Base-by-base conservation (phyloP, 2,797 vertebrate species). In the Babyrousa celebensis region DNA sequence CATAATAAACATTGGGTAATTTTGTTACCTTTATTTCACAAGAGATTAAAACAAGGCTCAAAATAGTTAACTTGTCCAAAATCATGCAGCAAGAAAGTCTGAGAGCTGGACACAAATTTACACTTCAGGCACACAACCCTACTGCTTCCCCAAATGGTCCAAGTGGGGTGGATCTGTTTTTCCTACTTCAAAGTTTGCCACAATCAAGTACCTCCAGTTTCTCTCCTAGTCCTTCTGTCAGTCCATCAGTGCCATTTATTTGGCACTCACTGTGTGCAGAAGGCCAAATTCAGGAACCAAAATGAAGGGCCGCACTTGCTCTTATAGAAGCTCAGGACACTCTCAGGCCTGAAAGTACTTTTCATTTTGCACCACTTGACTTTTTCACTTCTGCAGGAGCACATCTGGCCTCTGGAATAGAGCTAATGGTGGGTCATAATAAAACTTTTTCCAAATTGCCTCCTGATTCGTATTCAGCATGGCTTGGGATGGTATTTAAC, bases 381-480 rank as follows among this genome's bases (percentile, higher is more conserved):
- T 90, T 78, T 79, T 85, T 83, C 36, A 62, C n/a, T 71, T 79
- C 93, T 74, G 84, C 23, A 63, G 29, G 12, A 82, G 32, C 29
- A 96, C 70, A 88, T 68, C 54, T 71, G 93, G 70, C 54, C 54
- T 83, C 88, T 70, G 21, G 63, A 91, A 54, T 11, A 65, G 54
- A 93, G 21, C 58, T 93, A 72, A 82, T 48, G 77, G 9, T 62
- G 20, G 20, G 25, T 95, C 88, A 80, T 58, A 95, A 80, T 15
- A 87, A 71, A 84, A 56, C 18, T n/a, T 91, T 96, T 91, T 86
- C 72, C 72, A 95, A 95, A 95, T 60, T 10, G 36, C 56, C 78
- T 91, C 52, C 62, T 93, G 68, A 77, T 52, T 67, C 62, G 12
- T 71, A 91, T 82, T 86, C 83, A 43, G 10, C 9, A 56, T 71